A percentile compares a stretch with the other conserved stretches of the same genome.
Conservation (phyloP, 2,113 vertebrate genomes). For the Naja naja region DNA sequence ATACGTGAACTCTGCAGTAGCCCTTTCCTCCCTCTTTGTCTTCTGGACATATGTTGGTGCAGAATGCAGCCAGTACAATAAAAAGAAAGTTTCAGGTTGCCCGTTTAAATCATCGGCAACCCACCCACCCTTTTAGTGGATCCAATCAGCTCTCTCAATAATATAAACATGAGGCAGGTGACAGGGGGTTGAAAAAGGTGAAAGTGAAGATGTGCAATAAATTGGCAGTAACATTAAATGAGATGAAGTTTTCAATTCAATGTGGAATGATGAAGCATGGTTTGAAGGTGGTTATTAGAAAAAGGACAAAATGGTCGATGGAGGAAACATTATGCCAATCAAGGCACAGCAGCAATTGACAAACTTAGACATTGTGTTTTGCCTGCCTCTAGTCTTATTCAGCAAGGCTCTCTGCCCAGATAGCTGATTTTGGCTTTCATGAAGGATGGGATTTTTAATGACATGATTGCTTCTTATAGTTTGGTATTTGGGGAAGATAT, state of each 20-base stretch:
- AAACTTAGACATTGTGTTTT: background rate
- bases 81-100: background rate
- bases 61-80: background rate
- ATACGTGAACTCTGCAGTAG: background rate
- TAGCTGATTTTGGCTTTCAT: background rate
- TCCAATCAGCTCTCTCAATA: rapidly evolving
- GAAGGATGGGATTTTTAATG: background rate
- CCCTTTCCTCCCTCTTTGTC: background rate
- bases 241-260: background rate
- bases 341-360: background rate
- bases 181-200: background rate
- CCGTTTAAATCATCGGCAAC: background rate
- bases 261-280: background rate
- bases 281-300: background rate
- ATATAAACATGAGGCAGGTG: rapidly evolving
- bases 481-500: background rate
- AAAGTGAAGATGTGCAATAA: background rate
- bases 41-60: rapidly evolving
- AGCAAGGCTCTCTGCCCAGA: background rate
- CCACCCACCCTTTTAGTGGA: background rate
- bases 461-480: background rate
- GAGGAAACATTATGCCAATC: background rate
- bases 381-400: background rate
- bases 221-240: background rate
- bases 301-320: background rate